These are phyloP conservation scores for Heterocephalus glaber DNA, from an alignment of 2,113 vertebrate species.

Conservation along the genomic window DNA sequence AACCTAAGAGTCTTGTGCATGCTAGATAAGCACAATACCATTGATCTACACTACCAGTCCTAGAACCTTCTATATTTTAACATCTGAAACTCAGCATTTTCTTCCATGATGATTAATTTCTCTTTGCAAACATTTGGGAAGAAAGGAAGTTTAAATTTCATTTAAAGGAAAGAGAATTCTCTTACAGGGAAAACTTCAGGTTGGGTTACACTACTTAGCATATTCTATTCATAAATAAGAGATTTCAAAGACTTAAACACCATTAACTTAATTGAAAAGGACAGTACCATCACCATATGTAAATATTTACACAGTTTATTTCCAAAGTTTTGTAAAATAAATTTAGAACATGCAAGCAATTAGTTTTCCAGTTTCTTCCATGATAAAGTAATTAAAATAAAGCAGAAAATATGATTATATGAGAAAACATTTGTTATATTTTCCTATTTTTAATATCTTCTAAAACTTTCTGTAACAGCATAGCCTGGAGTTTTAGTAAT, in stretches of 20 bases:
- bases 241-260: neutral
- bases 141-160: conserved; percentile 51
- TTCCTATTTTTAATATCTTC: conserved; percentile 49
- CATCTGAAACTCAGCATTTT: neutral
- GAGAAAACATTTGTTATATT: conserved; percentile 14
- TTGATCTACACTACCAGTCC: neutral
- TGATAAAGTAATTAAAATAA: conserved; percentile 59
- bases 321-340: conserved; percentile 44
- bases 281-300: neutral
- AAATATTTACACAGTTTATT: conserved; percentile 34
- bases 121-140: conserved; percentile 59
- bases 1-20: neutral
- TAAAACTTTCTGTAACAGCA: conserved; percentile 50
- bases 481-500: neutral
- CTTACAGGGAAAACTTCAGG: neutral
- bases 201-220: neutral
- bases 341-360: conserved; percentile 38
- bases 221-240: neutral
- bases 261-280: conserved; percentile 2
- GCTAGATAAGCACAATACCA: neutral
- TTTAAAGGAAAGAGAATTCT: neutral
- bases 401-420: conserved; percentile 1
- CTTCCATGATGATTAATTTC: neutral
- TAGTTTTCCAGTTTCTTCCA: conserved; percentile 45
- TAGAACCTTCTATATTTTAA: neutral